Percentiles rank a stretch among this genome's conserved stretches.
Conservation (phyloP, 1,140 invertebrate species). For the Orussus abietinus region DNA sequence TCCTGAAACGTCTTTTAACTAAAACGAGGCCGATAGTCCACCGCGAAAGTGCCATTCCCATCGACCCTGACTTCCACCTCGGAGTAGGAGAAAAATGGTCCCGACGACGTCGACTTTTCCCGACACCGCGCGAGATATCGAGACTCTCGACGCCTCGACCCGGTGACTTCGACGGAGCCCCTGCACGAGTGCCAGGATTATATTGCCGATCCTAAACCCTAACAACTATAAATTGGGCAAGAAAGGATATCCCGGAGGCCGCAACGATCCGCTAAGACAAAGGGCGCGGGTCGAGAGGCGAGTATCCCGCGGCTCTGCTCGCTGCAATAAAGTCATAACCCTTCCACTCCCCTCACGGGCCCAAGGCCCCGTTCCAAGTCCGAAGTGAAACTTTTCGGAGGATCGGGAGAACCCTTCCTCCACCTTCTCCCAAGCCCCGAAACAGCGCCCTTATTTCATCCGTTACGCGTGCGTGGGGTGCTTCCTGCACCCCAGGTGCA, state of each 20-base stretch:
- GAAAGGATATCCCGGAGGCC: slow-evolving; percentile 22
- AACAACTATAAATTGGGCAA: slow-evolving; percentile 44
- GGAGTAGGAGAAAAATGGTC: no score
- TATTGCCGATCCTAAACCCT: slow-evolving; percentile 28
- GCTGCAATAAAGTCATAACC: slow-evolving; percentile 45
- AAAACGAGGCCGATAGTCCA: no score
- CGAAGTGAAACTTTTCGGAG: no score
- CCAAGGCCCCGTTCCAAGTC: slow-evolving; percentile 4
- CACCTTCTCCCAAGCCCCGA: slow-evolving; percentile 17
- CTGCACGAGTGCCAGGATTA: slow-evolving; percentile 10
- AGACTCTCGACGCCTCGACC: no score
- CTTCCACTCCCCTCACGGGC: slow-evolving; percentile 14
- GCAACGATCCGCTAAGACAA: slow-evolving; percentile 29
- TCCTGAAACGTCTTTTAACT: no score
- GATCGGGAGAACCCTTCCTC: no score
- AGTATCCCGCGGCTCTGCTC: slow-evolving; percentile 27
- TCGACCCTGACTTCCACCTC: no score
- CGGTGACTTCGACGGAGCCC: background rate
- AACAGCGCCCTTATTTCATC: slow-evolving; percentile 46
- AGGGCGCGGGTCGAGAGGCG: slow-evolving; percentile 19
- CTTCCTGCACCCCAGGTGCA: no score
- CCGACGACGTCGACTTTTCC: no score
- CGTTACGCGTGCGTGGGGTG: slow-evolving; percentile 7
- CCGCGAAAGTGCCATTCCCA: no score
- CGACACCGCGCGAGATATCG: no score